Percentiles rank a stretch among this genome's conserved stretches.
Evolutionary conservation across 2,888 invertebrate species (phyloP).

Genomic region (Tiliacea citrago): DNA sequence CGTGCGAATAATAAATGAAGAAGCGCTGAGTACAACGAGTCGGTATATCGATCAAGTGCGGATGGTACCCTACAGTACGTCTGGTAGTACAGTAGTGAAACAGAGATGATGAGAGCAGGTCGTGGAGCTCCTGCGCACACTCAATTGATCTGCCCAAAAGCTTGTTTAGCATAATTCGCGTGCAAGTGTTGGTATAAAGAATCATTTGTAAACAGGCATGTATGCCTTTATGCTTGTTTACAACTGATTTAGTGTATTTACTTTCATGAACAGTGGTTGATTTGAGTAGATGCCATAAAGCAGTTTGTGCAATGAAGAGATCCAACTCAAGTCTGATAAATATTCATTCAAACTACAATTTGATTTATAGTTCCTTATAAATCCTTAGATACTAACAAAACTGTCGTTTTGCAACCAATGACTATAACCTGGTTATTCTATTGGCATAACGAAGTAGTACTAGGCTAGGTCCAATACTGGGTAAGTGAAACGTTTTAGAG

Average conservation of each 20-base stretch:
- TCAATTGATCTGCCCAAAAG: neutral
- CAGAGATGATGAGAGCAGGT: too few species aligned
- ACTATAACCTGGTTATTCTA: conserved; percentile 26
- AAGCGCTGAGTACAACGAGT: too few species aligned
- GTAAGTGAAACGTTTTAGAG: conserved; percentile 8
- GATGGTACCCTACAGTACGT: too few species aligned
- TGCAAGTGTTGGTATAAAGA: neutral
- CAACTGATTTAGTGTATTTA: neutral
- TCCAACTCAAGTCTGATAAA: conserved; percentile 38
- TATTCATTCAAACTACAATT: conserved; percentile 38
- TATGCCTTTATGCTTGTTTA: neutral
- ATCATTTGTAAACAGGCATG: neutral
- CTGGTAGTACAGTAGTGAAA: too few species aligned
- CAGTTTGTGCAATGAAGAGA: conserved; percentile 43
- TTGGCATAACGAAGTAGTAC: conserved; percentile 33
- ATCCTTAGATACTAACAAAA: conserved; percentile 29
- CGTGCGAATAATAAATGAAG: too few species aligned
- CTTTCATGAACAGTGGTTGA: neutral
- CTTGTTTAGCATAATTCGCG: neutral
- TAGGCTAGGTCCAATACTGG: conserved; percentile 14
- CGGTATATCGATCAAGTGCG: too few species aligned
- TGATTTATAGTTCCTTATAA: conserved; percentile 45
- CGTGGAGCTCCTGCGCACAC: too few species aligned
- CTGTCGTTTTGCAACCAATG: conserved; percentile 37
- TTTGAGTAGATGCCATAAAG: conserved; percentile 9